These are phyloP conservation scores for Chelonus formosanus DNA, from an alignment of 2,888 invertebrate species.

Conservation along the genomic window DNA sequence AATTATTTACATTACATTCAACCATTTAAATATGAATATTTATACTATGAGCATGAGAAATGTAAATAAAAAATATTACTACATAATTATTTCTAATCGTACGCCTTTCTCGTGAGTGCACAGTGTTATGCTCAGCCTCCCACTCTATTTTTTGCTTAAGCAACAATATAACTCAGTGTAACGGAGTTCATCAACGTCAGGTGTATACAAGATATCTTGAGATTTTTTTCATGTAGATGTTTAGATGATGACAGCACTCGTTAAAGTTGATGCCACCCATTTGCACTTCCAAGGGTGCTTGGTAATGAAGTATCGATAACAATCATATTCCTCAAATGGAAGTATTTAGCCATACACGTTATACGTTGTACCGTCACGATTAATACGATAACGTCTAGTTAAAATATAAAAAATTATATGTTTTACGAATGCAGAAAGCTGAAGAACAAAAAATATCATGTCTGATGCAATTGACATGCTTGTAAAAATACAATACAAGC, in stretches of 20 bases:
- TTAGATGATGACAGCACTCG: slow-evolving; percentile 41
- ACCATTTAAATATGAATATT: too few relatives aligned
- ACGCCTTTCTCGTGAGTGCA: slow-evolving; percentile 33
- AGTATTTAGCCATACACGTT: slow-evolving; percentile 31
- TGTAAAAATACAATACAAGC: too few relatives aligned
- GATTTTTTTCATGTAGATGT: slow-evolving; percentile 23
- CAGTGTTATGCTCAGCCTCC: slow-evolving; percentile 35
- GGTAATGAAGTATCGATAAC: slow-evolving; percentile 30
- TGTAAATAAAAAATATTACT: slow-evolving; percentile 12
- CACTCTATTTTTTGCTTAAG: slow-evolving; percentile 32
- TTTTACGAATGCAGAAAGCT: slow-evolving; percentile 3
- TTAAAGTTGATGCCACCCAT: slow-evolving; percentile 40
- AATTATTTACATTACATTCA: too few relatives aligned
- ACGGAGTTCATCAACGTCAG: slow-evolving; percentile 17
- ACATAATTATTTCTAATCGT: slow-evolving; percentile 23
- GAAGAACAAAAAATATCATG: too few relatives aligned
- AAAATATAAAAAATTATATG: slow-evolving; percentile 2
- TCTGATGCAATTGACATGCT: too few relatives aligned
- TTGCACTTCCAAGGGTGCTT: slow-evolving; percentile 33
- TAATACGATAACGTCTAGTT: slow-evolving; percentile 17
- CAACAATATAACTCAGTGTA: slow-evolving; percentile 17
- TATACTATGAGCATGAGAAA: not conserved
- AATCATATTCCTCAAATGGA: slow-evolving; percentile 32
- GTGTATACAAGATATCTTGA: slow-evolving; percentile 8
- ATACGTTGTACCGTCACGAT: slow-evolving; percentile 7